phyloP scores from a whole-genome alignment of 2,113 vertebrate species.

The Callipepla californica region DNA sequence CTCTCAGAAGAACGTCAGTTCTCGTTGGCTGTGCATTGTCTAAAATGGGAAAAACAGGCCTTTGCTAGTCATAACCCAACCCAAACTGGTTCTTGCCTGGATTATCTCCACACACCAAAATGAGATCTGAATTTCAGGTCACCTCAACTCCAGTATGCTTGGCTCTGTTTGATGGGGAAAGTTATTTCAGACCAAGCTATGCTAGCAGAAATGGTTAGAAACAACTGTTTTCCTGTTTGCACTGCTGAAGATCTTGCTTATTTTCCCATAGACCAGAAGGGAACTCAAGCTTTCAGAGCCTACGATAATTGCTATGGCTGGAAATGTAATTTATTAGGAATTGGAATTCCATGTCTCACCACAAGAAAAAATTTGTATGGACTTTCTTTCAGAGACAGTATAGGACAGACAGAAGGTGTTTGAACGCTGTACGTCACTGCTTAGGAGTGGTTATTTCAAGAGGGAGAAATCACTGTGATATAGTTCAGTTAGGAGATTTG shows the following conservation, averaged over 20 bases:
- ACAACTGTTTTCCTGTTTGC: not conserved
- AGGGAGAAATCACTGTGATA: not conserved
- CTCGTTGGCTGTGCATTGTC: not conserved
- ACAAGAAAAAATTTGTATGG: constrained; percentile 27
- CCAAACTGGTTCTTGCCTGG: not conserved
- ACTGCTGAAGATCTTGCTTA: not conserved
- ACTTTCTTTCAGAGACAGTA: not conserved
- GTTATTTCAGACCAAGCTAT: not conserved
- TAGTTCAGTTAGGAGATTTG: not conserved
- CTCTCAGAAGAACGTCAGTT: constrained; percentile 13
- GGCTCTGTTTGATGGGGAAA: not conserved
- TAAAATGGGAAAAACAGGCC: constrained; percentile 47
- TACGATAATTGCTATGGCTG: not conserved
- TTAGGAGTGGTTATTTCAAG: not conserved
- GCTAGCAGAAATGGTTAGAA: not conserved
- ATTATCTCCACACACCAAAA: not conserved
- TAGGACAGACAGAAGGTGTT: constrained; percentile 18
- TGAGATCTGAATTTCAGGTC: not conserved
- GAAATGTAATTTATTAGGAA: constrained; percentile 27
- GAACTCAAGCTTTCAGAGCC: not conserved
- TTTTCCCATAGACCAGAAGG: not conserved
- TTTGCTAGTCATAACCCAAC: not conserved
- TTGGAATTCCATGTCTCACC: constrained; percentile 11
- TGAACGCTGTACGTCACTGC: not conserved
- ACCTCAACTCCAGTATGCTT: not conserved